phyloP scores from a whole-genome alignment of 1,140 invertebrate species.

The Dendrolimus punctatus region DNA sequence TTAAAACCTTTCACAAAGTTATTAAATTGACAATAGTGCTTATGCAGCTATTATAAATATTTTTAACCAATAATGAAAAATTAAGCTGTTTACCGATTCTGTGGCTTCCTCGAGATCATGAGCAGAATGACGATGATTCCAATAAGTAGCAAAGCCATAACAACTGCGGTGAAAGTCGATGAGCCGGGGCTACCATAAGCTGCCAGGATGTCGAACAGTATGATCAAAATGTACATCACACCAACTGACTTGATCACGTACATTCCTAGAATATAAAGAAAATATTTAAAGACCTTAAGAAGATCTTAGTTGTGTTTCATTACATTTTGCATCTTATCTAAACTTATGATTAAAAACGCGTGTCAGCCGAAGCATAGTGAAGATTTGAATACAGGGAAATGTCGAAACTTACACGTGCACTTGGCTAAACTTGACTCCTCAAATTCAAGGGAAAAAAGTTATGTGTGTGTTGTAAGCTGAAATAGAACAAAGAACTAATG shows the following conservation, averaged over 20 bases:
- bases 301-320: background rate
- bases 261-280: slow-evolving; percentile 72
- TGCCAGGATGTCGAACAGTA: slow-evolving; percentile 88
- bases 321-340: too few species aligned
- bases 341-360: too few species aligned
- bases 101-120: slow-evolving; percentile 90
- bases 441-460: too few species aligned
- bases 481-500: background rate
- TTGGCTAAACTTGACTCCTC: too few species aligned
- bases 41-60: background rate
- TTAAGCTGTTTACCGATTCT: slow-evolving; percentile 82
- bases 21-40: too few species aligned
- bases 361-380: too few species aligned
- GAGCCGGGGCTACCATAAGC: slow-evolving; percentile 83
- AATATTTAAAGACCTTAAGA: background rate
- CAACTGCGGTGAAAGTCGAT: slow-evolving; percentile 78
- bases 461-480: too few species aligned
- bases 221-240: slow-evolving; percentile 84
- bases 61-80: background rate
- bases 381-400: too few species aligned
- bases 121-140: slow-evolving; percentile 85
- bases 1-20: too few species aligned
- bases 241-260: slow-evolving; percentile 92
- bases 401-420: too few species aligned
- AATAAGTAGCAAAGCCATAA: slow-evolving; percentile 81